Conservation (phyloP, 2,113 vertebrate species). For the Orcinus orca region DNA sequence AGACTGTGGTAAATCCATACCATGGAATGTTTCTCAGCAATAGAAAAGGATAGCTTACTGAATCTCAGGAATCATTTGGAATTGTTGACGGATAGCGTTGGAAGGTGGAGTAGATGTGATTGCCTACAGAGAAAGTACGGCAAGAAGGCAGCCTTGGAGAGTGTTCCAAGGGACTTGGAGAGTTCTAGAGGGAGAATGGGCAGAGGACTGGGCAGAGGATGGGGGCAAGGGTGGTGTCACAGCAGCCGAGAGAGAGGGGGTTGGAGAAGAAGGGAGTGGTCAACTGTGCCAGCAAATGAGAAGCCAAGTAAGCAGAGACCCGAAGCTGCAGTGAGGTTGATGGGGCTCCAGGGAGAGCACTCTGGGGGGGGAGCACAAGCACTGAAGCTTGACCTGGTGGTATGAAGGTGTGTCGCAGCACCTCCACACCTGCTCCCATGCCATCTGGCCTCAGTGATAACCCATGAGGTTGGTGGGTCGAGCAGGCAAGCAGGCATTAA, state of each 20-base stretch:
- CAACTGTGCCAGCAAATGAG: background rate
- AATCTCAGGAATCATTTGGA: background rate
- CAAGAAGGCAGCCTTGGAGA: background rate
- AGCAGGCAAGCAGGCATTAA: background rate
- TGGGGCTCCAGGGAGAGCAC: background rate
- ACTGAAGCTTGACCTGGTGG: fast-evolving
- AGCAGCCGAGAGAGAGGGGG: background rate
- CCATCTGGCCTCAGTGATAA: background rate
- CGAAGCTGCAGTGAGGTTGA: fast-evolving
- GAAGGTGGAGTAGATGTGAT: background rate
- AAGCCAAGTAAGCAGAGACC: background rate
- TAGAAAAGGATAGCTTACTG: background rate
- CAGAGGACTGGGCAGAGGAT: background rate
- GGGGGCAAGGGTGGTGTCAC: background rate
- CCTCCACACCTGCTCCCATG: background rate
- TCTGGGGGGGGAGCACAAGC: background rate
- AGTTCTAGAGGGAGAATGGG: background rate
- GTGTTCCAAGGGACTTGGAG: fast-evolving
- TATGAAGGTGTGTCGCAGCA: fast-evolving
- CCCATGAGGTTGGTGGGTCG: background rate
- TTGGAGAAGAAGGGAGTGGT: background rate
- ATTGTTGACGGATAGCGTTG: background rate
- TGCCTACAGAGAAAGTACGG: background rate
- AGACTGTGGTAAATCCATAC: background rate
- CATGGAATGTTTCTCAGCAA: background rate